phyloP scores from a whole-genome alignment of 1,140 invertebrate genomes.

The Euwallacea fornicatus region DNA sequence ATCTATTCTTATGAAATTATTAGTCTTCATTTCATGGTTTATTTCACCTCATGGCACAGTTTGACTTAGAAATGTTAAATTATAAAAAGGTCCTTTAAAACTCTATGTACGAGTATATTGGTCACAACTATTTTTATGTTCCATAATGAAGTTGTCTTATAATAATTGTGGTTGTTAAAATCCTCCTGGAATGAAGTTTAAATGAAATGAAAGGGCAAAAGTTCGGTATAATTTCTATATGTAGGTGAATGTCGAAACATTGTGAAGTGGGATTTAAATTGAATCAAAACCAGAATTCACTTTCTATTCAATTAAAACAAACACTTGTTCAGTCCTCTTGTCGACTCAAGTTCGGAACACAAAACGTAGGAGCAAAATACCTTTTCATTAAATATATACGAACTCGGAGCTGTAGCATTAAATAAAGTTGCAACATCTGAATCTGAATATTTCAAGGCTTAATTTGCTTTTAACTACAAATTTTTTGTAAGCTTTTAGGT shows the following conservation, averaged over 20 bases:
- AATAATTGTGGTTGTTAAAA: no score
- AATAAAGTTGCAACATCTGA: neutral
- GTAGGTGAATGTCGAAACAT: no score
- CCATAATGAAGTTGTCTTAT: no score
- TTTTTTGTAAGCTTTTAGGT: neutral
- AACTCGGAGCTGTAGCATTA: neutral
- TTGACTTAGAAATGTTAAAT: no score
- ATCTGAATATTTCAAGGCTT: neutral
- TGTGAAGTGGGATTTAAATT: neutral
- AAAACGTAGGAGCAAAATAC: neutral
- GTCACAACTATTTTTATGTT: neutral
- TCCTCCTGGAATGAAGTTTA: no score
- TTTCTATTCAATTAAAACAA: constrained; percentile 5
- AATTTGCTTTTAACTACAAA: neutral
- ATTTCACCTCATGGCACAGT: no score
- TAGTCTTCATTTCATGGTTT: no score
- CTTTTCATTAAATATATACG: neutral
- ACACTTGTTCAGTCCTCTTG: neutral
- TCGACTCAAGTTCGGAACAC: no score
- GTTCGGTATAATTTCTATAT: no score
- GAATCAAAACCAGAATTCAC: neutral
- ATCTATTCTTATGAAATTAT: neutral
- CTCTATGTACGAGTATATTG: neutral
- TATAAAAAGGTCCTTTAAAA: no score
- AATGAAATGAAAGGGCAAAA: no score